These are phyloP conservation scores for Meteorus colon DNA, from an alignment of 2,888 invertebrate species.

Conservation along the genomic window DNA sequence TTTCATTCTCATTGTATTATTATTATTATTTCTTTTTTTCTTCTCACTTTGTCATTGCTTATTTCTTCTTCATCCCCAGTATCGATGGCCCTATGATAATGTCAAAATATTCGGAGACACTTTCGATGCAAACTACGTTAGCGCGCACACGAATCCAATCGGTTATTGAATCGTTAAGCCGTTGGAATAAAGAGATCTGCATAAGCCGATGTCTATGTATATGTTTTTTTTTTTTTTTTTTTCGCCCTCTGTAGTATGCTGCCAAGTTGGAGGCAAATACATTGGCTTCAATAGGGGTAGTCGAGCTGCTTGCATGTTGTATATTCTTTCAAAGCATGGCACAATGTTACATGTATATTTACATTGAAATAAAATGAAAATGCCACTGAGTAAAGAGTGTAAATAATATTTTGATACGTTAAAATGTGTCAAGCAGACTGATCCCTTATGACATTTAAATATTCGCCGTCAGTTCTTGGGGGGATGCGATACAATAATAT, in stretches of 20 bases:
- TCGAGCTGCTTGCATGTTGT: conserved; percentile 18
- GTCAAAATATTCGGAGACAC: conserved; percentile 55
- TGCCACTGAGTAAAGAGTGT: conserved; percentile 55
- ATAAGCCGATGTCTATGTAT: conserved; percentile 53
- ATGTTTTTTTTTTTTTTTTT: conserved; percentile 24
- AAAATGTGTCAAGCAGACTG: conserved; percentile 72
- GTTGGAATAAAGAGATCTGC: conserved; percentile 67
- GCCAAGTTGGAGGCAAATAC: conserved; percentile 23
- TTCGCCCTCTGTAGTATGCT: conserved; percentile 15
- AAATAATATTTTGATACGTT: conserved; percentile 72
- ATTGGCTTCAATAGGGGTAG: conserved; percentile 6
- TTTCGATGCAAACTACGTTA: conserved; percentile 66
- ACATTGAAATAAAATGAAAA: conserved; percentile 47
- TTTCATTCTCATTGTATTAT: neutral
- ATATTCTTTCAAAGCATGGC: conserved; percentile 40
- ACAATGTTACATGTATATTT: conserved; percentile 28
- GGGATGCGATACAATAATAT: conserved; percentile 2
- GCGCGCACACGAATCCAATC: conserved; percentile 58
- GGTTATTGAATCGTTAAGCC: conserved; percentile 73
- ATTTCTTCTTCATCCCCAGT: conserved; percentile 25
- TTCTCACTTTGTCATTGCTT: conserved; percentile 6
- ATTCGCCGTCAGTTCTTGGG: conserved; percentile 55
- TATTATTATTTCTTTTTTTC: conserved; percentile 21
- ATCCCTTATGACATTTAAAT: conserved; percentile 72
- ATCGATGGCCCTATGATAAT: conserved; percentile 38